Evolutionary conservation across 2,113 vertebrate species (phyloP).

Genomic region (Chionomys nivalis): DNA sequence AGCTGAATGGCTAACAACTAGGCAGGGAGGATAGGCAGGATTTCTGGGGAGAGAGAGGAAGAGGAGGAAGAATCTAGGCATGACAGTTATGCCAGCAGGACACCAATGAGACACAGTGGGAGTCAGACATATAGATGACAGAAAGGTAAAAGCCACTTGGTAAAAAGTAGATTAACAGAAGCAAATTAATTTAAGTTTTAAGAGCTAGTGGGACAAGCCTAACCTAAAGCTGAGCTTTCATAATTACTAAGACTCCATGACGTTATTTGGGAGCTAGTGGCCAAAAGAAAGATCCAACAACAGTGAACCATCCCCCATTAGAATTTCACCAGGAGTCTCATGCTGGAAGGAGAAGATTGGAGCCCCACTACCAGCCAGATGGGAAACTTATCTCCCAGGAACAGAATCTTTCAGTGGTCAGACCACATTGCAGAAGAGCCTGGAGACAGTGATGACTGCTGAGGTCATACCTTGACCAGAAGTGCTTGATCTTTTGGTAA

Average conservation of each 20-base stretch:
- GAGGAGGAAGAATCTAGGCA: neutral
- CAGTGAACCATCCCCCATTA: neutral
- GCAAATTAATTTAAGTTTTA: neutral
- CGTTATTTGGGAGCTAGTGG: neutral
- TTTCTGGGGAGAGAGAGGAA: neutral
- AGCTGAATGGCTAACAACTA: neutral
- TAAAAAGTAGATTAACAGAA: neutral
- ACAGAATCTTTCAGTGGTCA: neutral
- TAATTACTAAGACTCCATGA: neutral
- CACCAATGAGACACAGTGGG: neutral
- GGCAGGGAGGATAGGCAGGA: neutral
- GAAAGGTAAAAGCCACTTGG: neutral
- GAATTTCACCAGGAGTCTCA: neutral
- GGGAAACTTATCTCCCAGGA: neutral
- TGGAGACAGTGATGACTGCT: neutral
- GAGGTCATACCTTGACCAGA: neutral
- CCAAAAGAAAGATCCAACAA: neutral
- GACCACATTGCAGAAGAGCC: neutral
- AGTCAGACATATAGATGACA: neutral
- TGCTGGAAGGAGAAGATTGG: neutral
- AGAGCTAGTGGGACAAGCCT: neutral
- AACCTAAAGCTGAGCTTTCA: neutral
- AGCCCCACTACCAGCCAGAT: neutral
- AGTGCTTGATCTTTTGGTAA: neutral
- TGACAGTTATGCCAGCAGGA: neutral